Evolutionary conservation across 2,797 vertebrate genomes (phyloP), one percentile per base, ranked within the genome.

Genomic region (Rousettus madagascariensis): DNA sequence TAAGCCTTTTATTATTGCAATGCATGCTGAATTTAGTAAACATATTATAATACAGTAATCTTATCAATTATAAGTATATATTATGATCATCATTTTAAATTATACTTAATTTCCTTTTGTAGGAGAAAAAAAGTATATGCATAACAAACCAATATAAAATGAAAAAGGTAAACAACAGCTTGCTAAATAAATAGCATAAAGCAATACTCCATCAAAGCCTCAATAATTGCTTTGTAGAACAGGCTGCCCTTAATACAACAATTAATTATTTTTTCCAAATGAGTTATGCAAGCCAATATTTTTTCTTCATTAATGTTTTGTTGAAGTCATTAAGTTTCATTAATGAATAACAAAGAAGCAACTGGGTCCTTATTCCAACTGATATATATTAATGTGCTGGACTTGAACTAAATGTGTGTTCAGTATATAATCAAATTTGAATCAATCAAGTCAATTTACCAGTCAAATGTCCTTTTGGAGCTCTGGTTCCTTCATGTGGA

Each of bases 231-330:
- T 97, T 79, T 95, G 96, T 97, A 95, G 97, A 98, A 95, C 95
- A 98, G 95, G 87, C 95, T 97, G 97, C 95, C 97, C 97, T 98
- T 98, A 98, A 98, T 98, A 98, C 68, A 98, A 97, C 96, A 98
- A 98, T 98, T 98, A 98, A 98, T 98, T 98, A 98, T 96, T 98
- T 98, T 98, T 98, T 98, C 97, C 97, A 98, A 98, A 98, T 98
- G 96, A 98, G 98, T 98, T 98, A 98, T 98, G 97, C 96, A 98
- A 98, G 95, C 94, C 97, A 98, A 97, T 98, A 98, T 98, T 98
- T 98, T 98, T 98, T 98, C 97, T 98, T 98, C 98, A 98, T 98
- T 98, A 98, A 97, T 97, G 97, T 97, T 98, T 98, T 98, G 97
- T 98, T 97, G 97, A 96, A 98, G 96, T 98, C 97, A 98, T 99